phyloP scores from a whole-genome alignment of 2,113 vertebrate genomes.

The Boulengeromyrus knoepffleri region DNA sequence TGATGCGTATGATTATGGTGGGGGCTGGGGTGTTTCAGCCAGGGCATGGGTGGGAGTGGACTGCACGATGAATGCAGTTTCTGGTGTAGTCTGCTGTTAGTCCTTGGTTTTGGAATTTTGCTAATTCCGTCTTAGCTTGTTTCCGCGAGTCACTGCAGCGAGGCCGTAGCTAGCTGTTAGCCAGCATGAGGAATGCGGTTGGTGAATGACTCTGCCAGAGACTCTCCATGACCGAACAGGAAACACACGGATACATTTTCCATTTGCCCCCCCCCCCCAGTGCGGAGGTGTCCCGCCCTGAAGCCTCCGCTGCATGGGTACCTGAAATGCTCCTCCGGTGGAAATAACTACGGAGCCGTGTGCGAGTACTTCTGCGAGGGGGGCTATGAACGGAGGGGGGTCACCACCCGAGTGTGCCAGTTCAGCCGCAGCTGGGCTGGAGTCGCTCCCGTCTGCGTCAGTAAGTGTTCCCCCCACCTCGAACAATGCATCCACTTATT shows the following conservation, averaged over 20 bases:
- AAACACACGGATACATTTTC: not conserved
- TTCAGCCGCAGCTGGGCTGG: constrained; percentile 78
- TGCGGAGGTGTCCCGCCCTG: constrained; percentile 73
- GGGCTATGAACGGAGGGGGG: constrained; percentile 74
- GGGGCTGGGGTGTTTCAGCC: not conserved
- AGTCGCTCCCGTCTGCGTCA: constrained; percentile 59
- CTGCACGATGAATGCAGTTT: not conserved
- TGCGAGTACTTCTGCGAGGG: constrained; percentile 85
- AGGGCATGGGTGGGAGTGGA: not conserved
- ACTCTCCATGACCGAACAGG: not conserved
- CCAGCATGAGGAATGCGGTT: not conserved
- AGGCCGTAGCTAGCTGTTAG: not conserved
- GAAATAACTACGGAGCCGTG: constrained; percentile 80
- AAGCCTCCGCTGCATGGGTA: constrained; percentile 73
- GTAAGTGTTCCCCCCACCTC: constrained; percentile 57
- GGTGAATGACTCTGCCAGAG: not conserved
- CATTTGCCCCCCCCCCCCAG: constrained; percentile 46
- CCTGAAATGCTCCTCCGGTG: constrained; percentile 74
- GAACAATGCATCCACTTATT: not conserved
- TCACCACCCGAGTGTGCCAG: constrained; percentile 70
- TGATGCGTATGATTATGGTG: not conserved
- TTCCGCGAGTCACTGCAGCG: not conserved
- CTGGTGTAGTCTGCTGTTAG: not conserved
- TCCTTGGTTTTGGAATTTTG: too few species aligned
- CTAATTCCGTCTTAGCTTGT: not conserved